A percentile compares a stretch with the other conserved stretches of the same genome.
Evolutionary conservation across 2,888 invertebrate species (phyloP).

Genomic region (Ormyrus labotus): DNA sequence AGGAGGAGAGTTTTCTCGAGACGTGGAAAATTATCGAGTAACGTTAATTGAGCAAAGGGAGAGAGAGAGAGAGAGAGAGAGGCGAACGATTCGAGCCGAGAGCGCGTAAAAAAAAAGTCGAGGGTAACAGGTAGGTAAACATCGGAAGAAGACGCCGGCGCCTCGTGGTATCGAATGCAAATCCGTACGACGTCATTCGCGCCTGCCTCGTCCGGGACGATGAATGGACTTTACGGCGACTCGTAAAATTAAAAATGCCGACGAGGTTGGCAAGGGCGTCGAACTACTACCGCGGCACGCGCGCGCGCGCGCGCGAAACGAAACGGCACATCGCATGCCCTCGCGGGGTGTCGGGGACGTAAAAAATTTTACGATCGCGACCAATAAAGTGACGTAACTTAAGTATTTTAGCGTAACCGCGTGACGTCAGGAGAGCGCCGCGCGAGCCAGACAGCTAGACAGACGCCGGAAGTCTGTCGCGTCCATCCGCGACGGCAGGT

Average conservation of each 20-base stretch:
- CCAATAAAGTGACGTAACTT: constrained; percentile 75
- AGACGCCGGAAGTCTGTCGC: constrained; percentile 66
- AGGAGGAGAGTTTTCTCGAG: too few species aligned
- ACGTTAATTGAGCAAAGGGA: too few species aligned
- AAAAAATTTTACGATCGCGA: constrained; percentile 75
- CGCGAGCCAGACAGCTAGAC: constrained; percentile 20
- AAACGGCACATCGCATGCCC: constrained; percentile 42
- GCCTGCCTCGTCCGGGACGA: constrained; percentile 25
- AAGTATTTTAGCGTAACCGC: constrained; percentile 66
- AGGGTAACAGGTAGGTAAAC: constrained; percentile 54
- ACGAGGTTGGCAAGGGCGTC: too few species aligned
- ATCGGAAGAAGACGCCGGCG: constrained; percentile 38
- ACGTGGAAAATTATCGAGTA: too few species aligned
- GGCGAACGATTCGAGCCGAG: too few species aligned
- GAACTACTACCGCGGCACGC: not conserved
- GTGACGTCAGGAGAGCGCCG: constrained; percentile 66
- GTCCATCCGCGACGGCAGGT: constrained; percentile 58
- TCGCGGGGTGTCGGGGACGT: constrained; percentile 67
- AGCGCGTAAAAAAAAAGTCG: too few species aligned
- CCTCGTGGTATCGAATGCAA: constrained; percentile 51
- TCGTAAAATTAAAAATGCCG: constrained; percentile 58
- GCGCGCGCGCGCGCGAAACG: constrained; percentile 16
- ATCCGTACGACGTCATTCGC: constrained; percentile 50
- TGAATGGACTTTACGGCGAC: constrained; percentile 57
- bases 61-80: too few species aligned